phyloP scores from a whole-genome alignment of 2,888 invertebrate genomes.

The Gari tellinella region DNA sequence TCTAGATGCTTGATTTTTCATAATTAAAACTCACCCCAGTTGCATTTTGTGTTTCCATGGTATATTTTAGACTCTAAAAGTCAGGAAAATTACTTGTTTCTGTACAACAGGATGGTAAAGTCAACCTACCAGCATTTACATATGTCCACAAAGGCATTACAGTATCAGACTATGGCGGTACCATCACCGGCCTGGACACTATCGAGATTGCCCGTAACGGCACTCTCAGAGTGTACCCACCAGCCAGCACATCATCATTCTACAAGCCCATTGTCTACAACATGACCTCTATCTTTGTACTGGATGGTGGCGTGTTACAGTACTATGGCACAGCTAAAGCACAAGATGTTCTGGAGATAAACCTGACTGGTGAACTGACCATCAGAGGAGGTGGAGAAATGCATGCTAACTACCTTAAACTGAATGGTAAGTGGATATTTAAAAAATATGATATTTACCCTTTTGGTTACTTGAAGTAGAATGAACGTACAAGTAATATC shows the following conservation, averaged over 20 bases:
- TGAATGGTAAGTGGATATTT: slow-evolving; percentile 63
- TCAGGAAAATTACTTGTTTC: too few species aligned
- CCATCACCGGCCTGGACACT: slow-evolving; percentile 67
- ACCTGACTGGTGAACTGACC: slow-evolving; percentile 64
- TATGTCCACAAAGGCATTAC: slow-evolving; percentile 62
- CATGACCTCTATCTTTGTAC: slow-evolving; percentile 64
- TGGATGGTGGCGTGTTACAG: slow-evolving; percentile 71
- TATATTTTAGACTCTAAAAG: too few species aligned
- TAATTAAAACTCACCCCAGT: too few species aligned
- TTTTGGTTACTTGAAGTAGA: too few species aligned
- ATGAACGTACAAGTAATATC: too few species aligned
- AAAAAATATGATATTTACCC: too few species aligned
- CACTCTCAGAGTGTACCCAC: slow-evolving; percentile 66
- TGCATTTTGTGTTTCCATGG: too few species aligned
- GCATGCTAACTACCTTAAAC: slow-evolving; percentile 61
- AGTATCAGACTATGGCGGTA: slow-evolving; percentile 69
- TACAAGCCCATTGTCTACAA: slow-evolving; percentile 45
- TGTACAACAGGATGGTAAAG: slow-evolving; percentile 68
- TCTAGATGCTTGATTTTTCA: too few species aligned
- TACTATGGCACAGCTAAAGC: slow-evolving; percentile 65
- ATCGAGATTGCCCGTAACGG: slow-evolving; percentile 73
- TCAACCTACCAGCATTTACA: slow-evolving; percentile 71
- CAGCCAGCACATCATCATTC: slow-evolving; percentile 42
- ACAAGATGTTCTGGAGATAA: slow-evolving; percentile 54
- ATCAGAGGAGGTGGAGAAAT: slow-evolving; percentile 69